These are phyloP conservation scores for Poeciliopsis infans DNA, from an alignment of 2,797 vertebrate species.

Conservation along the genomic window DNA sequence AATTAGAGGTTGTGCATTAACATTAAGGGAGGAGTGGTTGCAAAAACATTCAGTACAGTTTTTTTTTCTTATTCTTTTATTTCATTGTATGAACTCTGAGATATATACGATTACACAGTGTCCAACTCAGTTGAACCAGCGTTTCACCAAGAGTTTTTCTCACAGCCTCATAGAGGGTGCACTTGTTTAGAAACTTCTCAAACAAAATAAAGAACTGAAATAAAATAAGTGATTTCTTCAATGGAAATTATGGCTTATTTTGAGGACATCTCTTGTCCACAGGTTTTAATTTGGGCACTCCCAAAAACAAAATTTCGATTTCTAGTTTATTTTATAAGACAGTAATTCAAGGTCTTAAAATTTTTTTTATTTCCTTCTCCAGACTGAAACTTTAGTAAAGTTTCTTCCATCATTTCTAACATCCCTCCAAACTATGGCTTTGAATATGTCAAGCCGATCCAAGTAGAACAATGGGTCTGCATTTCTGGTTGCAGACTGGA, in stretches of 20 bases:
- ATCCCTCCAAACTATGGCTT: neutral
- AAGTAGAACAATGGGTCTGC: too few species aligned
- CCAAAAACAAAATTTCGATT: neutral
- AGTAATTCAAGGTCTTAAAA: too few species aligned
- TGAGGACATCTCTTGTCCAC: neutral
- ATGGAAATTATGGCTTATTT: neutral
- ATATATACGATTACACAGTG: neutral
- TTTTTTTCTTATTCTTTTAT: neutral
- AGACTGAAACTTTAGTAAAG: neutral
- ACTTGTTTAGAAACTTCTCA: too few species aligned
- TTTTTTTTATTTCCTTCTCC: neutral
- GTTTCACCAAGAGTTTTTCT: too few species aligned
- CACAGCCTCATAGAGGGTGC: too few species aligned
- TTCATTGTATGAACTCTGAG: neutral
- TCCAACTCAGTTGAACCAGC: too few species aligned
- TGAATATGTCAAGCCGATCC: neutral
- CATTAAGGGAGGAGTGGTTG: conserved; percentile 12
- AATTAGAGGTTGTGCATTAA: conserved; percentile 26
- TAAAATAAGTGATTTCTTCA: too few species aligned
- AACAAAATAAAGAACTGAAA: neutral
- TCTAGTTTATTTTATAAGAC: neutral
- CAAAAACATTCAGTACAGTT: neutral
- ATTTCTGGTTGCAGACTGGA: neutral
- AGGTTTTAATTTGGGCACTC: neutral
- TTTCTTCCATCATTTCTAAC: neutral